Evolutionary conservation across 2,797 vertebrate species (phyloP), one percentile per base, ranked within the genome.

Genomic region (Lithobates sylvaticus): DNA sequence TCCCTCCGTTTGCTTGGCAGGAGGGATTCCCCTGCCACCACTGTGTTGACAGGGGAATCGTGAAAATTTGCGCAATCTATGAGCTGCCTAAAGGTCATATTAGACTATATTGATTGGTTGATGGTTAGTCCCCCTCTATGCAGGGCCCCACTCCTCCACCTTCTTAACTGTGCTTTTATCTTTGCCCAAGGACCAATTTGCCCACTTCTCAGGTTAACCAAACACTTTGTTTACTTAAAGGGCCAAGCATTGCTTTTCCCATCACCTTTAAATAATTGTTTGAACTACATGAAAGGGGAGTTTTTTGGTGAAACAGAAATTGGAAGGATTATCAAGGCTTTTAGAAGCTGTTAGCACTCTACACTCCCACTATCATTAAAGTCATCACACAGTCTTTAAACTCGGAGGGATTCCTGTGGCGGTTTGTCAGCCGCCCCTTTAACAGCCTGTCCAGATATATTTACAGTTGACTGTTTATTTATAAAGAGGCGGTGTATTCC

Each of bases 401-500:
- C 32, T 58, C 12, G 36, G 34, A 23, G 44, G 42, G 23, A 8
- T n/a, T 50, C 8, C 44, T 54, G 78, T 23, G n/a, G 2, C 4
- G 4, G 79, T 23, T 61, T 72, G 69, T 81, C 79, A n/a, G 23
- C 79, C 79, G 23, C 79, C 68, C 34, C 79, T 64, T 58, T n/a
- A 15, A 34, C 32, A 58, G 47, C 47, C 21, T 21, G 69, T 72
- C 39, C 32, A 13, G 68, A 39, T 50, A 27, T 70, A 58, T 36
- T 65, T 70, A 47, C 3, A n/a, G 61, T 29, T 9, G 47, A 61
- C 68, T 81, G 27, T 58, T 73, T 64, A 34, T 58, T 58, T 64
- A 5, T 64, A 65, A 65, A 70, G 64, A 21, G 39, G 13, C 26
- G 21, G 15, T 47, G 42, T 32, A 32, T 54, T 73, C 71, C 39